These are phyloP conservation scores for Himalopsyche japonica DNA, from an alignment of 2,888 invertebrate genomes.

Conservation along the genomic window DNA sequence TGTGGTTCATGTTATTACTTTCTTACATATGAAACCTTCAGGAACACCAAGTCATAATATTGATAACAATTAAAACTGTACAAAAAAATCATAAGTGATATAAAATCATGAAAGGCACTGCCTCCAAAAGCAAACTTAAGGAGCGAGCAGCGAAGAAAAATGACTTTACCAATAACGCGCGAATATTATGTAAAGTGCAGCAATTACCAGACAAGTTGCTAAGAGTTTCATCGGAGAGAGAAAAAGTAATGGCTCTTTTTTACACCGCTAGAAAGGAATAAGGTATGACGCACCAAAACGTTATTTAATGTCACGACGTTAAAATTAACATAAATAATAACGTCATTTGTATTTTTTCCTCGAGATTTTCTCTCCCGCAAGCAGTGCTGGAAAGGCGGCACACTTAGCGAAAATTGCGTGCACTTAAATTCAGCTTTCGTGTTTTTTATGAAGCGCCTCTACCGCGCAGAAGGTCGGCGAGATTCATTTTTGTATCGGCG, in stretches of 20 bases:
- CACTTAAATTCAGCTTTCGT: constrained; percentile 40
- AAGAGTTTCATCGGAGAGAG: constrained; percentile 21
- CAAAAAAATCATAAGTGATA: no score
- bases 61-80: no score
- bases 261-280: constrained; percentile 20
- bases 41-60: no score
- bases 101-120: not conserved
- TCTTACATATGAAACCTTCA: no score
- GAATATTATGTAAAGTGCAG: constrained; percentile 41
- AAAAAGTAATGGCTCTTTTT: constrained; percentile 31
- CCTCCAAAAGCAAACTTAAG: not conserved
- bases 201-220: constrained; percentile 39
- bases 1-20: no score
- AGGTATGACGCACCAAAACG: constrained; percentile 40
- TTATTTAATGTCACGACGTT: constrained; percentile 40
- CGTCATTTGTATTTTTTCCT: constrained; percentile 49
- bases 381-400: constrained; percentile 35
- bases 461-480: not conserved
- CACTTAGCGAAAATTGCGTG: constrained; percentile 39
- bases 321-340: constrained; percentile 63
- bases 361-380: constrained; percentile 45
- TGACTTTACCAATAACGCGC: constrained; percentile 39
- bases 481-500: not conserved
- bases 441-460: constrained; percentile 25
- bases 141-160: constrained; percentile 16